Percentiles rank a stretch among this genome's conserved stretches.
phyloP scores from a whole-genome alignment of 1,140 invertebrate genomes.

The Diuraphis noxia region DNA sequence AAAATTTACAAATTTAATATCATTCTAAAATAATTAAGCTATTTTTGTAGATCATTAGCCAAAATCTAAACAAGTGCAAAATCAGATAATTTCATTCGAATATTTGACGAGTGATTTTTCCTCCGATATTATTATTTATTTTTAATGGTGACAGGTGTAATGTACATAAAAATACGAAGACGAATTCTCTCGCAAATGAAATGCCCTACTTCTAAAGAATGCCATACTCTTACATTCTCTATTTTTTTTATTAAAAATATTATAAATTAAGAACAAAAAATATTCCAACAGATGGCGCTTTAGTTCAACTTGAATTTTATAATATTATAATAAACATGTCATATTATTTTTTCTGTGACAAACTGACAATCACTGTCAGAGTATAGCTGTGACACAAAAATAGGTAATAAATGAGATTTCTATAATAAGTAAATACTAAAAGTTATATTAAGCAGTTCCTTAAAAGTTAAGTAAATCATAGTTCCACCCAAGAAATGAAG shows the following conservation, averaged over 20 bases:
- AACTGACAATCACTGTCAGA: neutral
- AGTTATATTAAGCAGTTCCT: neutral
- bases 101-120: too few relatives aligned
- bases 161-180: neutral
- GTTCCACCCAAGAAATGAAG: neutral
- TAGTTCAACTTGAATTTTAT: neutral
- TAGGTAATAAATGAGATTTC: neutral
- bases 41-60: neutral
- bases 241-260: neutral
- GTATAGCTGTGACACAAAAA: neutral
- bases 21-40: too few relatives aligned
- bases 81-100: neutral
- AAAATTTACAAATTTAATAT: too few relatives aligned
- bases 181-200: neutral
- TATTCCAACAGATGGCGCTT: neutral
- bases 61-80: neutral
- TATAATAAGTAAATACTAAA: neutral
- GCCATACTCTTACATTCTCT: too few relatives aligned
- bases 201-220: neutral
- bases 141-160: neutral
- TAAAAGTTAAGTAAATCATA: neutral
- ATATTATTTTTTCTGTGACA: neutral
- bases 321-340: neutral
- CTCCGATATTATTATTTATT: too few relatives aligned
- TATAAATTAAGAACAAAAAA: neutral